phyloP scores from a whole-genome alignment of 2,888 invertebrate species.

The Drosophila pseudotalamancana region DNA sequence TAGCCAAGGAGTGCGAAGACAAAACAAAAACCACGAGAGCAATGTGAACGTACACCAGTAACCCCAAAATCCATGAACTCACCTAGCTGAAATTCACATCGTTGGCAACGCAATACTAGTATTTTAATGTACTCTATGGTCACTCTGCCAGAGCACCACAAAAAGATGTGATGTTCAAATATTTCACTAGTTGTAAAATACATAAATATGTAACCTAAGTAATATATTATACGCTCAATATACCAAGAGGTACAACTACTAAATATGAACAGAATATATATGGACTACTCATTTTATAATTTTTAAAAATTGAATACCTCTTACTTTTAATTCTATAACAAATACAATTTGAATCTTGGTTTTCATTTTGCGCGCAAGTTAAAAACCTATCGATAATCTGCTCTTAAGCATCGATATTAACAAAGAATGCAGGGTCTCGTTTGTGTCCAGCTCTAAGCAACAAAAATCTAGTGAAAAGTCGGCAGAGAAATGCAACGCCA shows the following conservation, averaged over 20 bases:
- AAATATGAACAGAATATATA: neutral
- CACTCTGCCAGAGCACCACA: neutral
- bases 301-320: neutral
- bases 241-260: neutral
- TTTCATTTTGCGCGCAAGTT: neutral
- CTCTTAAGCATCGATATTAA: constrained; percentile 17
- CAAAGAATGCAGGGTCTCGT: constrained; percentile 10
- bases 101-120: constrained; percentile 17
- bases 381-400: constrained; percentile 4
- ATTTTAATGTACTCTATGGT: neutral
- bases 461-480: constrained; percentile 58
- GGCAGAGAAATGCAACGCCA: constrained; percentile 56
- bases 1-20: constrained; percentile 58
- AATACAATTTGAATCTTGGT: constrained; percentile 1
- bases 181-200: neutral
- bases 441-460: constrained; percentile 34
- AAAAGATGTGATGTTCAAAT: neutral
- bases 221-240: neutral
- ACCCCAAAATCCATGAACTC: constrained; percentile 5
- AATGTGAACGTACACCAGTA: constrained; percentile 30
- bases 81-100: neutral
- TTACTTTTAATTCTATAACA: neutral
- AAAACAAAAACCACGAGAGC: constrained; percentile 57
- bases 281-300: neutral
- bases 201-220: neutral